phyloP scores from a whole-genome alignment of 2,113 vertebrate genomes.

The Shinisaurus crocodilurus region DNA sequence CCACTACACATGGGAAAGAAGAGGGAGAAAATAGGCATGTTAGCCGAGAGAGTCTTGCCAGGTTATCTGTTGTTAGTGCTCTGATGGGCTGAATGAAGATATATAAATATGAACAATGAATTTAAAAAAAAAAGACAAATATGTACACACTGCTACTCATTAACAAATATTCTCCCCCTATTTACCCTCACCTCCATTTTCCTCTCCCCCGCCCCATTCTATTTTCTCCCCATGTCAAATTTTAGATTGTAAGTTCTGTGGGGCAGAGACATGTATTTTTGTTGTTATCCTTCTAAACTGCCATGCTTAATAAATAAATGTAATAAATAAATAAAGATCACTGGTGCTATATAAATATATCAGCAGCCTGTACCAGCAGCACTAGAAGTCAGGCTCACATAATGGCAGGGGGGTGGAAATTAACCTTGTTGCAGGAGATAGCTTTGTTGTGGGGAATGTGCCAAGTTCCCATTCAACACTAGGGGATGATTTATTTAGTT shows the following conservation, averaged over 20 bases:
- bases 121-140: background rate
- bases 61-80: background rate
- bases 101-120: background rate
- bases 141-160: background rate
- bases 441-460: background rate
- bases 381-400: background rate
- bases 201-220: background rate
- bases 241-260: background rate
- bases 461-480: background rate
- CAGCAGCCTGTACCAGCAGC: background rate
- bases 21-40: background rate
- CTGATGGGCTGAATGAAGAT: no score
- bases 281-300: background rate
- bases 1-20: conserved; percentile 69
- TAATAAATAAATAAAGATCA: no score
- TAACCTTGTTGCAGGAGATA: background rate
- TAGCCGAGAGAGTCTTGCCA: background rate
- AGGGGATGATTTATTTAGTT: background rate
- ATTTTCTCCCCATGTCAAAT: background rate
- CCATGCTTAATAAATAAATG: background rate
- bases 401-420: background rate
- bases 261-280: background rate
- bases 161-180: background rate
- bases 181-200: background rate
- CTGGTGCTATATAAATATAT: background rate